Evolutionary conservation across 2,888 invertebrate species (phyloP).

Genomic region (Dolomedes plantarius): DNA sequence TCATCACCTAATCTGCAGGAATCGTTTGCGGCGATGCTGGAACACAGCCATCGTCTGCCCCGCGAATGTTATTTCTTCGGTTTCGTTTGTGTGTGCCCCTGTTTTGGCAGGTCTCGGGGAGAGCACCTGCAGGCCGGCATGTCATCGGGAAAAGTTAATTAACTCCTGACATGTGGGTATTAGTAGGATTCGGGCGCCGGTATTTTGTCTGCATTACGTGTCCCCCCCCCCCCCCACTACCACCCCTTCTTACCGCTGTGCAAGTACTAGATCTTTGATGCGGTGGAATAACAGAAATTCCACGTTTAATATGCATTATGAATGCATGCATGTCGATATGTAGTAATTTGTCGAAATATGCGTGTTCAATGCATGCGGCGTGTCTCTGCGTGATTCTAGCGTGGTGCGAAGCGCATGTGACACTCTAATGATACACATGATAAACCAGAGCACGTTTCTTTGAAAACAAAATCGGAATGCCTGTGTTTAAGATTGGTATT

Average conservation of each 20-base stretch:
- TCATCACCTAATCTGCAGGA: no score
- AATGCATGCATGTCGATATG: not conserved
- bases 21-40: no score
- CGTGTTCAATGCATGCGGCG: no score
- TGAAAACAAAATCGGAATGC: no score
- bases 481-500: no score
- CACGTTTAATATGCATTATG: not conserved
- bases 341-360: slow-evolving; percentile 23
- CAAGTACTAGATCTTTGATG: not conserved
- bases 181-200: not conserved
- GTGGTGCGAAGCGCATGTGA: no score
- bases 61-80: slow-evolving; percentile 12
- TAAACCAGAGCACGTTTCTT: no score
- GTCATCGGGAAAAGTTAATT: slow-evolving; percentile 13
- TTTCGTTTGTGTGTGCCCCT: not conserved
- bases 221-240: not conserved
- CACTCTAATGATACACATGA: no score
- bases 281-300: not conserved
- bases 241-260: no score
- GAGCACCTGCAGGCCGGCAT: slow-evolving; percentile 4
- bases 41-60: no score
- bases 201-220: not conserved
- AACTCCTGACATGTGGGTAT: slow-evolving; percentile 14
- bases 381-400: no score
- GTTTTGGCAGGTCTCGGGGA: not conserved